Base-by-base conservation (phyloP, 2,113 vertebrate genomes). In the Dissostichus mawsoni region DNA sequence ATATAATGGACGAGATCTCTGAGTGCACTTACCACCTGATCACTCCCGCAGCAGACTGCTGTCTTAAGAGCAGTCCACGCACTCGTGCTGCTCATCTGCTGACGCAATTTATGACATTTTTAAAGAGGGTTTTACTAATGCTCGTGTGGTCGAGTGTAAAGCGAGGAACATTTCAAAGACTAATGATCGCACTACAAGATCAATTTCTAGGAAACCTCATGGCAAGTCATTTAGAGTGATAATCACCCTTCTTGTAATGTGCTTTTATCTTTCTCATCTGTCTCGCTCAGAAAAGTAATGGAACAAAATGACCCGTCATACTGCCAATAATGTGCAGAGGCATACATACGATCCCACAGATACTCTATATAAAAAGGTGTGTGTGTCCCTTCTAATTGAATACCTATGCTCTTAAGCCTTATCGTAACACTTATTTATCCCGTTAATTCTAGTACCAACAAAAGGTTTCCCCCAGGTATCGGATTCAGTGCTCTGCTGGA, bases 11-110 rank as follows among this genome's bases (percentile, higher is more conserved):
- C 65, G 63, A 75, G 91, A 93, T 92, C 92, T 90, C 80, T 89
- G 91, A 95, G 95, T 94, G 95, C 94, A 94, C 93, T 95, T 92
- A 93, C 74, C 85, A 69, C 55, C 87, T 58, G 44, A 82, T 90
- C 90, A 70, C 81, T 92, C 64, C 58, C 55, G 81, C 83, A 69
- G 66, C 81, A 64, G 63, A 23, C 89, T 81, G 89, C 90, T 78
- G 88, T 90, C 92, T 92, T 92, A 89, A 92, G 89, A 92, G 92
- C 74, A 44, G 78, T 66, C 50, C 69, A 62, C 51, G 36, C 67
- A 20, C 63, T 68, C 47, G 3, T 66, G 55, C 58, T 57, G 67
- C 83, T 89, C 83, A 48, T 86, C 77, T 67, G 57, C 84, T 63
- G 88, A 86, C 41, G 52, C 83, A 86, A 93, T 95, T 94, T 94